Conservation (phyloP, 2,113 vertebrate species). For the Lagopus leucura region DNA sequence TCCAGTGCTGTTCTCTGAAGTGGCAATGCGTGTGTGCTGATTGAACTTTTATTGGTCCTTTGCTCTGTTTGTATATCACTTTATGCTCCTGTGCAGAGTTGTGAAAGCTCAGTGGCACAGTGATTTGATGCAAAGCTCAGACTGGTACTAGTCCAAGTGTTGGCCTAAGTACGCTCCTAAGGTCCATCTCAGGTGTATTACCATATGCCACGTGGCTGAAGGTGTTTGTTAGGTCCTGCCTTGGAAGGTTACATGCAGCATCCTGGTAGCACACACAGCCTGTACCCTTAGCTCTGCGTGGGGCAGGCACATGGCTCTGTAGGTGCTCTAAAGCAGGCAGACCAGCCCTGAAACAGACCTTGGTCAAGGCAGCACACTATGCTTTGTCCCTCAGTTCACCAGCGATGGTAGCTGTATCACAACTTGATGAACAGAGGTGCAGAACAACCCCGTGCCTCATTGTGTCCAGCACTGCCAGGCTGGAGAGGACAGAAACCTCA, state of each 20-base stretch:
- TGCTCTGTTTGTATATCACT: background rate
- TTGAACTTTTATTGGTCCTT: background rate
- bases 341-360: background rate
- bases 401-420: background rate
- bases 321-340: background rate
- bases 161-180: background rate
- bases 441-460: background rate
- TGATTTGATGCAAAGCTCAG: background rate
- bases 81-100: background rate
- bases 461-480: background rate
- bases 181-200: background rate
- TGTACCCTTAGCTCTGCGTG: background rate
- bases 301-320: background rate
- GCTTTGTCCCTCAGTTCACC: background rate
- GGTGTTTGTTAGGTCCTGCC: background rate
- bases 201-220: background rate
- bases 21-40: rapidly evolving
- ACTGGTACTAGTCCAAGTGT: background rate
- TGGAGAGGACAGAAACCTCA: background rate
- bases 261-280: background rate
- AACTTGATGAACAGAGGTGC: background rate
- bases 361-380: background rate
- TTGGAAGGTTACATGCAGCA: background rate
- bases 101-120: background rate
- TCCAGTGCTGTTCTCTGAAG: background rate